Percentiles rank a stretch among this genome's conserved stretches.
Evolutionary conservation across 2,113 vertebrate genomes (phyloP).

Genomic region (human (Homo sapiens)): DNA sequence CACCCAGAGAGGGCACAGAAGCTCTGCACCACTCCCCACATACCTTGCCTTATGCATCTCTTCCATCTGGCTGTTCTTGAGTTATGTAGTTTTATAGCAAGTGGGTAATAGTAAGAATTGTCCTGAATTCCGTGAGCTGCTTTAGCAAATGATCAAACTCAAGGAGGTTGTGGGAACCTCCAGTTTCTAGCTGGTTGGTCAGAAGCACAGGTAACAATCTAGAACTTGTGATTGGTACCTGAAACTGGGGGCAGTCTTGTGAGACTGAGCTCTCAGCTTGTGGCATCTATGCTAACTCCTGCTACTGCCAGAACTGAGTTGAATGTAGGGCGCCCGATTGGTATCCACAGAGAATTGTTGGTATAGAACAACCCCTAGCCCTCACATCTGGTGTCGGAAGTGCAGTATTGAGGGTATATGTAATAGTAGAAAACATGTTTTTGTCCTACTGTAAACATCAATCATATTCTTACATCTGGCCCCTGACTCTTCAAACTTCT

Average conservation of each 20-base stretch:
- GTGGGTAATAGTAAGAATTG: background rate
- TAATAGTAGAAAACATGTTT: background rate
- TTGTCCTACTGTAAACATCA: background rate
- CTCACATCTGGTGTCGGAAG: background rate
- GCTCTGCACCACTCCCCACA: background rate
- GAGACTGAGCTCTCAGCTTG: background rate
- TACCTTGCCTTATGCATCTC: no score
- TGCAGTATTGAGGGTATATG: background rate
- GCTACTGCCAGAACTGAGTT: background rate
- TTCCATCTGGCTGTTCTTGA: background rate
- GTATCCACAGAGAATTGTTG: background rate
- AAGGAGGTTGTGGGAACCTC: background rate
- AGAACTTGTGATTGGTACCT: background rate
- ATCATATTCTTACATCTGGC: background rate
- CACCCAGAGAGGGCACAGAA: background rate
- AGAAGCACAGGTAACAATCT: background rate
- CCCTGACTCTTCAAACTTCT: background rate
- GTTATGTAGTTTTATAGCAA: background rate
- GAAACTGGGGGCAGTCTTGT: background rate
- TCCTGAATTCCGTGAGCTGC: background rate
- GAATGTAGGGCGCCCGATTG: background rate
- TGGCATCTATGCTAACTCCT: background rate
- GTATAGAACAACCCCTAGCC: background rate
- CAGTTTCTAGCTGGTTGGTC: background rate
- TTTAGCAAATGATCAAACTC: background rate